Percentiles rank a stretch among this genome's conserved stretches.
Evolutionary conservation across 1,140 invertebrate species (phyloP).

Genomic region (Ceratitis capitata): DNA sequence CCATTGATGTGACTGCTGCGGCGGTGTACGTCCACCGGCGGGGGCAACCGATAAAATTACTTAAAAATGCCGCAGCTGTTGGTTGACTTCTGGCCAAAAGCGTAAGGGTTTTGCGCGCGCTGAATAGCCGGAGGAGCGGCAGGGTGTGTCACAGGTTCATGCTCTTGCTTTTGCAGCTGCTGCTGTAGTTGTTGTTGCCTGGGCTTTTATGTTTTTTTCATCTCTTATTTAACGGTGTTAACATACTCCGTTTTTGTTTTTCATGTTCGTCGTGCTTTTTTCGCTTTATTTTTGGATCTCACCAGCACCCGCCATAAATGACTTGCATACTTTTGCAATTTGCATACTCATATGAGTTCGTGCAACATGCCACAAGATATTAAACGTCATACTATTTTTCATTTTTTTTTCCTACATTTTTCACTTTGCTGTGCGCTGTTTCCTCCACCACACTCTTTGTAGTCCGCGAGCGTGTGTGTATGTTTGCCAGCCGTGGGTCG

Average conservation of each 20-base stretch:
- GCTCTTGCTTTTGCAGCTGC: neutral
- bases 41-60: slow-evolving; percentile 60
- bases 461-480: too few species aligned
- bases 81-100: slow-evolving; percentile 63
- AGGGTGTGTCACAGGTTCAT: neutral
- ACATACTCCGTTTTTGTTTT: neutral
- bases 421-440: neutral
- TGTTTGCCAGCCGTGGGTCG: neutral
- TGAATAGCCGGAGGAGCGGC: neutral
- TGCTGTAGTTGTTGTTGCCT: neutral
- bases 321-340: neutral
- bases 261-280: neutral
- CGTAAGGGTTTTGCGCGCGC: slow-evolving; percentile 17
- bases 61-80: slow-evolving; percentile 65
- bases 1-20: neutral
- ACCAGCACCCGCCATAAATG: neutral
- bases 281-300: neutral
- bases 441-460: neutral
- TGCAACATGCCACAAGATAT: slow-evolving; percentile 43
- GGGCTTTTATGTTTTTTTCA: neutral
- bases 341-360: slow-evolving; percentile 15
- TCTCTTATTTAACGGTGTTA: neutral
- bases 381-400: slow-evolving; percentile 24
- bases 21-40: neutral
- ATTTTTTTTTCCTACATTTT: neutral